Evolutionary conservation across 35 echinoderm and acorn worm species (phyloP).

Genomic region (Acanthaster planci): DNA sequence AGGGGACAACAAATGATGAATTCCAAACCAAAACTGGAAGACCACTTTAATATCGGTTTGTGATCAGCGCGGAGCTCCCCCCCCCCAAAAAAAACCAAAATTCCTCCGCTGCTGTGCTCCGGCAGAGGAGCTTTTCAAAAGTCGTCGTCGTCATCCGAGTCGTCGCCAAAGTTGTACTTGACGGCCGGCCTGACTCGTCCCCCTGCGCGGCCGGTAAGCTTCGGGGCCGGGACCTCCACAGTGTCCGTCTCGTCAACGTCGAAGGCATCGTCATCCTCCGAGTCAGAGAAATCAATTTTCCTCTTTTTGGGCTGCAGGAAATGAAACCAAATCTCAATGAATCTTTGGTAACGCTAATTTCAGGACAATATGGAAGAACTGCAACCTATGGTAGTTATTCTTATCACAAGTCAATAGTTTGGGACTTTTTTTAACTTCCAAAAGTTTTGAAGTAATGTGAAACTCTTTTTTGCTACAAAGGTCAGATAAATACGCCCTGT

Average conservation of each 20-base stretch:
- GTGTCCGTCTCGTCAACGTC: neutral
- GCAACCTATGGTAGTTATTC: too few species aligned
- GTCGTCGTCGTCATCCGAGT: slow-evolving; percentile 51
- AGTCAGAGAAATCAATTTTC: slow-evolving; percentile 50
- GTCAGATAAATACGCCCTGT: too few species aligned
- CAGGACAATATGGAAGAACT: too few species aligned
- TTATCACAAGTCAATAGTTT: too few species aligned
- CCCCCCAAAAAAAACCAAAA: neutral
- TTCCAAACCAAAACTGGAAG: neutral
- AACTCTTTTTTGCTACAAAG: too few species aligned
- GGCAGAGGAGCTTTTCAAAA: neutral
- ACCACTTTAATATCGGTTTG: neutral
- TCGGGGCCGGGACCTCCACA: neutral
- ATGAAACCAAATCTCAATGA: neutral
- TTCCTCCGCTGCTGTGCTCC: neutral
- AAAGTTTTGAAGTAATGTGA: too few species aligned
- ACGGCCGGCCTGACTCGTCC: slow-evolving; percentile 53
- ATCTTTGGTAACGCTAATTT: too few species aligned
- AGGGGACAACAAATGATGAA: too few species aligned
- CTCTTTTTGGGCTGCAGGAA: neutral
- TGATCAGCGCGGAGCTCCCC: neutral
- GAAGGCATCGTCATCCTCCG: slow-evolving; percentile 40
- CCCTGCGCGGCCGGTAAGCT: neutral
- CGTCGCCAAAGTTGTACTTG: slow-evolving; percentile 78
- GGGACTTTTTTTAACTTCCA: too few species aligned